Evolutionary conservation across 2,113 vertebrate genomes (phyloP).

Genomic region (Corythornis cristatus): DNA sequence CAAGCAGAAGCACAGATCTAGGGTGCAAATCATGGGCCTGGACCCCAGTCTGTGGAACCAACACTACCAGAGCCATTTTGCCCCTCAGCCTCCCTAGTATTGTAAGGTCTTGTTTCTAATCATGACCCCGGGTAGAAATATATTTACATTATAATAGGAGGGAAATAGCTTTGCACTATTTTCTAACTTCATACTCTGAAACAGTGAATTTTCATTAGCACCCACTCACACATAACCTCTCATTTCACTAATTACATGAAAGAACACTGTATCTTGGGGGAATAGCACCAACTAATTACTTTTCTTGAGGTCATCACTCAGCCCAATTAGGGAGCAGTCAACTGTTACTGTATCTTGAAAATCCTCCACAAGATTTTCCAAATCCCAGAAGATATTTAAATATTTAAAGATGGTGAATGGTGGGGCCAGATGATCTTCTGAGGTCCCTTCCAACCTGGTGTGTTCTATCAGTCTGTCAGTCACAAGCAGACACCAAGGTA

Average conservation of each 20-base stretch:
- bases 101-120: background rate
- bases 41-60: background rate
- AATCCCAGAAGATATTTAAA: background rate
- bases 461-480: background rate
- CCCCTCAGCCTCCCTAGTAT: background rate
- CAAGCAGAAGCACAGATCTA: background rate
- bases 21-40: background rate
- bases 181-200: background rate
- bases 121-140: background rate
- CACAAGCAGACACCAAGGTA: background rate
- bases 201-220: background rate
- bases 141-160: background rate
- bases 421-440: background rate
- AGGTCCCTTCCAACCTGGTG: background rate
- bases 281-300: constrained; percentile 40
- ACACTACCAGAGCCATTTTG: background rate
- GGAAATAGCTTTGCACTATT: background rate
- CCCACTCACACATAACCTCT: background rate
- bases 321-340: background rate
- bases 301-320: background rate
- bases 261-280: background rate
- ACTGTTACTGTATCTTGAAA: background rate
- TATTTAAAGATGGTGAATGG: background rate
- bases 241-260: constrained; percentile 2
- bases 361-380: background rate